phyloP scores from a whole-genome alignment of 2,113 vertebrate species.

The Budorcas taxicolor region DNA sequence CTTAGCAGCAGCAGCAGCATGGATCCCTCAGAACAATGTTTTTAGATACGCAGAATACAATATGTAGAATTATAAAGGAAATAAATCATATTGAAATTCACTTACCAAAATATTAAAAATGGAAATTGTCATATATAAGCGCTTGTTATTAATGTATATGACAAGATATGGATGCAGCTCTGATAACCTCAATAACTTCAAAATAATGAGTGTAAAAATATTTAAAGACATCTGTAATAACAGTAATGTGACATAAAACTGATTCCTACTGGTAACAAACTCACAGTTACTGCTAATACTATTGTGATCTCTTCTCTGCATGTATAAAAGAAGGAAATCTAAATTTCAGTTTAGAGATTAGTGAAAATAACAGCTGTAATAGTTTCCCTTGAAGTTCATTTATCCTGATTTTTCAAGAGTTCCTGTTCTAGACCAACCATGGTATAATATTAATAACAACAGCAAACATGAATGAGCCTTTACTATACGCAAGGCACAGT shows the following conservation, averaged over 20 bases:
- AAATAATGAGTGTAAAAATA: neutral
- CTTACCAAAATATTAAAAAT: neutral
- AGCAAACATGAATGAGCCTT: neutral
- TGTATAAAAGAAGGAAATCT: neutral
- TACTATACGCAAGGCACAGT: neutral
- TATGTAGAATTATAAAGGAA: neutral
- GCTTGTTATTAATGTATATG: slow-evolving; percentile 18
- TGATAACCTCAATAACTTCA: neutral
- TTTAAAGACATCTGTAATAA: neutral
- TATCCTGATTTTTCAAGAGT: neutral
- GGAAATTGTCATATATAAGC: neutral
- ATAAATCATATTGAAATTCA: neutral
- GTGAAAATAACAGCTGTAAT: slow-evolving; percentile 20
- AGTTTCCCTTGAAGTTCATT: slow-evolving; percentile 11
- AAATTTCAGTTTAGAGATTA: neutral
- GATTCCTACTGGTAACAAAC: neutral
- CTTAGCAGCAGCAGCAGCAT: neutral
- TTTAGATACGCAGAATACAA: neutral
- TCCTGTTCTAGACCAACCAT: neutral
- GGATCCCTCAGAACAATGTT: neutral
- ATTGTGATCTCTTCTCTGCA: neutral
- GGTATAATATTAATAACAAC: neutral
- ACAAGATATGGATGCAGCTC: neutral
- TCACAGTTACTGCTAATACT: neutral
- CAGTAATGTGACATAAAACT: slow-evolving; percentile 15